Conservation (phyloP, 2,888 invertebrate species). For the Helicoverpa assulta region DNA sequence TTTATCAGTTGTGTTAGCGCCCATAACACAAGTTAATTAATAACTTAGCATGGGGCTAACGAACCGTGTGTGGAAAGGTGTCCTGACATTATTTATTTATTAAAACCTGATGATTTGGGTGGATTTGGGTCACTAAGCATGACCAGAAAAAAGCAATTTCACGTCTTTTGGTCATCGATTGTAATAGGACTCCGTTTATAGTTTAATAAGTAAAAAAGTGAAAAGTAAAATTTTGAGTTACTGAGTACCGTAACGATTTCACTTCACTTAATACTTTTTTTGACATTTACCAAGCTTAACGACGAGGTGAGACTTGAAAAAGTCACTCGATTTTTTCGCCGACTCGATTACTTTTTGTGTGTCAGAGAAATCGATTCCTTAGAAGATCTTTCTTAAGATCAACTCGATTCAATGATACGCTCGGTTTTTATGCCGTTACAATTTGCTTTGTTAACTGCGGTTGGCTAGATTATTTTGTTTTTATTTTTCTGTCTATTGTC, state of each 20-base stretch:
- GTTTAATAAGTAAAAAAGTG: constrained; percentile 11
- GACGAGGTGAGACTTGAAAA: constrained; percentile 41
- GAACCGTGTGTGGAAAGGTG: too few species aligned
- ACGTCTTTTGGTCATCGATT: not conserved
- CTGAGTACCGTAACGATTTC: constrained; percentile 56
- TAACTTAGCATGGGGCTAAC: too few species aligned
- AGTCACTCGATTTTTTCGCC: constrained; percentile 58
- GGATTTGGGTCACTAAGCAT: too few species aligned
- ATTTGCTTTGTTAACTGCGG: constrained; percentile 51
- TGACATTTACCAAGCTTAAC: constrained; percentile 59
- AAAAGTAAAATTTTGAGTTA: constrained; percentile 29
- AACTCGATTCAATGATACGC: constrained; percentile 67
- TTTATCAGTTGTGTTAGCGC: too few species aligned
- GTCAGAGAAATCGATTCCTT: constrained; percentile 74
- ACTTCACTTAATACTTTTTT: constrained; percentile 62
- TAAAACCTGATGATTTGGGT: too few species aligned
- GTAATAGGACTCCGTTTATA: not conserved
- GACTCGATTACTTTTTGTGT: constrained; percentile 75
- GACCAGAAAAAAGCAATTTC: not conserved
- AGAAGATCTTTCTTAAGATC: constrained; percentile 67
- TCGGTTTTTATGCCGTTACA: constrained; percentile 64
- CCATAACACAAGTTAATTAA: too few species aligned
- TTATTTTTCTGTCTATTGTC: constrained; percentile 38
- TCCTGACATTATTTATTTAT: too few species aligned
- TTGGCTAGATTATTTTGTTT: constrained; percentile 43